Base-by-base conservation (phyloP, 2,888 invertebrate species). In the Corythucha ciliata region DNA sequence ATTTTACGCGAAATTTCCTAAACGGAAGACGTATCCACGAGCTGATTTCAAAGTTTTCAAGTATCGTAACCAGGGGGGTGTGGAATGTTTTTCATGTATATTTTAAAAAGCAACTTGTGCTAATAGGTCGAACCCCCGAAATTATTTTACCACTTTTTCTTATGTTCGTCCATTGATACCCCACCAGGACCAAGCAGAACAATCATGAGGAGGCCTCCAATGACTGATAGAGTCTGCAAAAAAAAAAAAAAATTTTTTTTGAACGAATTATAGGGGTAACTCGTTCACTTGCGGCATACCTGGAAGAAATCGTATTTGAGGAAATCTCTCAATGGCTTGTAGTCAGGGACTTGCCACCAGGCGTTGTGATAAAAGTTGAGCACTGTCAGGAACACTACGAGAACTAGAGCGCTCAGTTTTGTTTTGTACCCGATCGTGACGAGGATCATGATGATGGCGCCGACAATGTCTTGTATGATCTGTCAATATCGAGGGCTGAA, bases 231-330 rank as follows among this genome's bases (percentile, higher is more conserved):
- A 34, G 98, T 99, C 88, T 98, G 80, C 54, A 86, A 86, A 56
- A 59, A 61, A 58, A 59, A 60, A 24, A 29, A 5, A 16, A 39
- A 20, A 12, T 39, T 39, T 29, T 29, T 10, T 29, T 29, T 29
- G 10, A 12, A 29, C 12, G n/a, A 29, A 29, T 10, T 12, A 29
- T 29, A 29, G n/a, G n/a, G n/a, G 37, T 12, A 41, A 41, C n/a
- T n/a, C n/a, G n/a, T n/a, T n/a, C n/a, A n/a, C n/a, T n/a, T n/a
- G n/a, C n/a, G n/a, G 64, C 66, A 71, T 69, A 90, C 91, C 81
- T 98, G 98, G 85, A 99, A 99, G 77, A 99, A 99, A 73, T 99
- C 98, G 68, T 99, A 99, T 77, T 99, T 99, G 61, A 99, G 82
- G 75, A 98, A 99, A 74, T 99, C 98, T 69, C 98, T 77, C 62